Base-by-base conservation (phyloP, 1,140 invertebrate species). In the Dufourea novaeangliae region DNA sequence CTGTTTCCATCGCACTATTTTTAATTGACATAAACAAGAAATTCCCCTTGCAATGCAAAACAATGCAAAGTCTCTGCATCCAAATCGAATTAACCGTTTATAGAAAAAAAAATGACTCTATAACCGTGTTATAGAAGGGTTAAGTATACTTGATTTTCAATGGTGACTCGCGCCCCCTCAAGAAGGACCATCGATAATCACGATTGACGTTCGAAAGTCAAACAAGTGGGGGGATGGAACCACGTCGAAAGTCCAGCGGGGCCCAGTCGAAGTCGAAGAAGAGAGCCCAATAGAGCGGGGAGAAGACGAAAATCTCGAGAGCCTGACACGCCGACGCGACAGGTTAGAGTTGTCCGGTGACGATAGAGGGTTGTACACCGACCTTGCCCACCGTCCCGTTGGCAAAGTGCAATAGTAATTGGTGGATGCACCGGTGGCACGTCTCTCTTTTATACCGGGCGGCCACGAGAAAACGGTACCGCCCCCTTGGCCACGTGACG, bases 371-470 rank as follows among this genome's bases (percentile, higher is more conserved):
- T 34, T 70, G 54, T 41, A 14, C 50, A 63, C 8, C 68, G 56
- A 67, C 64, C 69, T 70, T 69, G 73, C 73, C 73, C 59, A n/a
- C 64, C 80, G 70, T 79, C 61, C 61, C 75, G 57, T 75, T 46
- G 68, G 70, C 72, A 83, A 85, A 80, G 78, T 83, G 82, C 76
- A 84, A 85, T 70, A 81, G 82, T 87, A 85, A 85, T 87, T 83
- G 85, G 85, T 80, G 74, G 80, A 83, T 86, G 83, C 78, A 86
- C 80, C 80, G 64, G 59, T 82, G 83, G 46, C 67, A 83, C 76
- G 68, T 79, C 80, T 86, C 78, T 83, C 84, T 87, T 87, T 88
- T 88, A 86, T 87, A 88, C 82, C 77, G 62, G 57, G 50, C 80
- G 59, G 62, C 74, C 80, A 79, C 77, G 84, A 85, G 78, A 79